Evolutionary conservation across 2,797 vertebrate species (phyloP).

Genomic region (Eutrigla gurnardus): DNA sequence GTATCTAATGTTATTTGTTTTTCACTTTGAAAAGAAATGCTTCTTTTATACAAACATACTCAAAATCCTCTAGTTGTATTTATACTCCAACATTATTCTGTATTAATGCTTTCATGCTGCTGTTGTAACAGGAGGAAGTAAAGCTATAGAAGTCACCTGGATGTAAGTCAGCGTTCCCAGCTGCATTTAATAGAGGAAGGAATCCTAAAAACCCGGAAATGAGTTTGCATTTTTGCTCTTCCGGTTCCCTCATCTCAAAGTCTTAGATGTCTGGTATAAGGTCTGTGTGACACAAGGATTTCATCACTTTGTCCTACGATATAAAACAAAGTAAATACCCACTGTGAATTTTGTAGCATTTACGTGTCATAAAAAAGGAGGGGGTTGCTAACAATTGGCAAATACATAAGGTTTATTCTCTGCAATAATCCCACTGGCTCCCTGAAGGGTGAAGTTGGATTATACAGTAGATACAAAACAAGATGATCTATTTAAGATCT

Average conservation of each 20-base stretch:
- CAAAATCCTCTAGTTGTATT: not conserved
- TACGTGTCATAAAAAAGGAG: too few species aligned
- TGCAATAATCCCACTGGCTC: not conserved
- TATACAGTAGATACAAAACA: not conserved
- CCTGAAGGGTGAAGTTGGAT: not conserved
- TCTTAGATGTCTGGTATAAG: too few species aligned
- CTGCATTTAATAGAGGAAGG: not conserved
- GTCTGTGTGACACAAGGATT: too few species aligned
- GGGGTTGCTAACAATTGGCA: too few species aligned
- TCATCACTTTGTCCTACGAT: too few species aligned
- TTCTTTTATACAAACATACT: not conserved
- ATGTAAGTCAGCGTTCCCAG: not conserved
- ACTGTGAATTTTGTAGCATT: too few species aligned
- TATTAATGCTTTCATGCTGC: not conserved
- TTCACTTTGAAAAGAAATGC: not conserved
- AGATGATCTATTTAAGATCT: not conserved
- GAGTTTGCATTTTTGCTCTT: too few species aligned
- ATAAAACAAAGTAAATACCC: too few species aligned
- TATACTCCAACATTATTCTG: not conserved
- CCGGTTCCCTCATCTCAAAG: too few species aligned
- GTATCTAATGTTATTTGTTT: not conserved
- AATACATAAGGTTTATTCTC: too few species aligned
- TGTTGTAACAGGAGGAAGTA: not conserved
- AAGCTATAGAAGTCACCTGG: not conserved
- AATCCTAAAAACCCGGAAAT: too few species aligned